Percentiles rank a stretch among this genome's conserved stretches.
These are phyloP conservation scores for Chromis chromis DNA, from an alignment of 2,797 vertebrate genomes.

Conservation along the genomic window DNA sequence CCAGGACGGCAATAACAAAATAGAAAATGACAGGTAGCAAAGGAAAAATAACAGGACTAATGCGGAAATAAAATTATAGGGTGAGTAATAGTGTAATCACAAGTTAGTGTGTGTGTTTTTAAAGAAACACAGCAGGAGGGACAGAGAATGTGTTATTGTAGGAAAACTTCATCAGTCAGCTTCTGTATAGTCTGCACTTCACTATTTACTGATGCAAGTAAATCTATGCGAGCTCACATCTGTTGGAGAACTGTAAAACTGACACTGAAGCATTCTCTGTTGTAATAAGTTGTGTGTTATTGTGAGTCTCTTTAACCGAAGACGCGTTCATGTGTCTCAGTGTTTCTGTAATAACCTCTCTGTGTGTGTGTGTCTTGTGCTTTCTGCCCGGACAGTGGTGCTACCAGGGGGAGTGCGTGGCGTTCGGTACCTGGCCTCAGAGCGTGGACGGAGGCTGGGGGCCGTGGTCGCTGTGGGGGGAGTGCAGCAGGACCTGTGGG, in stretches of 20 bases:
- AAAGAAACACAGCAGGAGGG: background rate
- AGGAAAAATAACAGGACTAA: constrained; percentile 45
- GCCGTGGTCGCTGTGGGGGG: constrained; percentile 96
- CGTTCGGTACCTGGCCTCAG: constrained; percentile 96
- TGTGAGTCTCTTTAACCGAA: background rate
- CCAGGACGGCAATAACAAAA: constrained; percentile 14
- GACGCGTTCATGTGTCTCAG: constrained; percentile 10
- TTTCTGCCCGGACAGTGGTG: constrained; percentile 99
- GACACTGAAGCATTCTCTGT: constrained; percentile 11
- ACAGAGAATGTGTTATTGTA: constrained; percentile 18
- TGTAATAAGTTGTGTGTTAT: constrained; percentile 7
- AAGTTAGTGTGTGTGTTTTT: constrained; percentile 15
- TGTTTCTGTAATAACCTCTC: constrained; percentile 12
- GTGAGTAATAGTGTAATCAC: constrained; percentile 41
- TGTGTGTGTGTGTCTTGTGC: constrained; percentile 9
- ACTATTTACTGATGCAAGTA: constrained; percentile 3
- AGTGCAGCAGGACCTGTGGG: constrained; percentile 98
- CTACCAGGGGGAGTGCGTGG: constrained; percentile 96
- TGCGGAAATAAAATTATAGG: constrained; percentile 49
- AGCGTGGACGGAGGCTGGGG: constrained; percentile 95
- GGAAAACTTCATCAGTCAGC: constrained; percentile 13
- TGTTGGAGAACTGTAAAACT: constrained; percentile 17
- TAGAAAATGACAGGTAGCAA: constrained; percentile 31
- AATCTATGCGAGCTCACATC: constrained; percentile 25
- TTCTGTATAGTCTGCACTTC: constrained; percentile 49